Base-by-base conservation (phyloP, 2,797 vertebrate genomes). In the Thalassophryne amazonica region DNA sequence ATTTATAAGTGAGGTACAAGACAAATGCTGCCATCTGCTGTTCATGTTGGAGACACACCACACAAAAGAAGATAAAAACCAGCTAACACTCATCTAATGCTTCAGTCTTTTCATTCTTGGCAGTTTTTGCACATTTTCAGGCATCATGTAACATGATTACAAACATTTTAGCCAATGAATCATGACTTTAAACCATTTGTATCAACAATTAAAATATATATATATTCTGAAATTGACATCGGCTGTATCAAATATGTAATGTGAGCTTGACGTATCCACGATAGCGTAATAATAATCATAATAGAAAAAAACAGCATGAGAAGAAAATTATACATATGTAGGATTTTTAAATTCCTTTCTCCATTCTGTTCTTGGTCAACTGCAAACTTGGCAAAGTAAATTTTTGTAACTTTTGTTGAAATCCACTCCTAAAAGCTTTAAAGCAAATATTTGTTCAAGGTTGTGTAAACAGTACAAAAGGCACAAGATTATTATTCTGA, bases 401-500 rank as follows among this genome's bases (percentile, higher is more conserved):
- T 57, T 67, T 69, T 21, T 72, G 73, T 67, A 76, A 75, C 79
- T 59, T 22, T 50, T 52, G 50, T 33, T 36, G 27, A 52, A 45
- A 61, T 72, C 37, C 50, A 61, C 33, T 72, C 61, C n/a, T n/a
- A n/a, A n/a, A 22, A 70, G 63, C 55, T 77, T 59, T 63, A 56
- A 65, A 67, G 63, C 32, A 11, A 81, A 47, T 42, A 21, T 81
- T 88, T 83, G 77, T 76, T 77, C 68, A 71, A 46, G 51, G 63
- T 59, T 55, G 60, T 75, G 80, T 79, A 76, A 81, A 81, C 71
- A 50, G 60, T 60, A 67, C 54, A 30, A 74, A 84, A 84, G 83
- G 83, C 76, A 84, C 69, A 34, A 40, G 55, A 63, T 73, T 54
- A 25, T 23, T 33, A n/a, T 35, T 72, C 40, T 40, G 46, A 51